Conservation (phyloP, 2,113 vertebrate genomes). For the Eolophus roseicapilla region DNA sequence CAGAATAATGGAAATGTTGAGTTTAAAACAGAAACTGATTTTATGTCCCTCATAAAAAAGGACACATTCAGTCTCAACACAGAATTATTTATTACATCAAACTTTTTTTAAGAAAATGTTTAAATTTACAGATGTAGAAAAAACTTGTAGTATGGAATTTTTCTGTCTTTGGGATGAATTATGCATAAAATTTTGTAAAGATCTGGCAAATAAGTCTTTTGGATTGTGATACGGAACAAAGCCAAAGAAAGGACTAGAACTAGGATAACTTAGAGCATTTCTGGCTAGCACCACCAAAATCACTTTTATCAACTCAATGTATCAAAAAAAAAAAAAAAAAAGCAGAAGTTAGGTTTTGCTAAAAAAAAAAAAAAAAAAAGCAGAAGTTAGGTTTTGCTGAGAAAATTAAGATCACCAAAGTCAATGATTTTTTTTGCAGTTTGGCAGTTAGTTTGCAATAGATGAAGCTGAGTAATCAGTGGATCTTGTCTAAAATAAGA, state of each 20-base stretch:
- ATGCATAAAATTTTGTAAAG: background rate
- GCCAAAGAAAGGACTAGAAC: background rate
- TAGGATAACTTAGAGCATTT: background rate
- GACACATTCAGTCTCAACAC: background rate
- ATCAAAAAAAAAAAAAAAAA: background rate
- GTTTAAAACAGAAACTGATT: background rate
- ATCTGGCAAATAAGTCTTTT: background rate
- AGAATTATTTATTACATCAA: background rate
- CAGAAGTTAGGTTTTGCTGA: background rate
- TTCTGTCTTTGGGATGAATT: background rate
- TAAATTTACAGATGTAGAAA: background rate
- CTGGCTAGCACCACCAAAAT: background rate
- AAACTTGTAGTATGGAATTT: background rate
- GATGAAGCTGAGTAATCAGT: constrained; percentile 46
- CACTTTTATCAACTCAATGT: background rate
- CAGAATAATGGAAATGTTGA: background rate
- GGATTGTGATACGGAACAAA: background rate
- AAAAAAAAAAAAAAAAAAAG: background rate
- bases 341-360: background rate
- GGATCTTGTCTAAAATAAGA: constrained; percentile 45
- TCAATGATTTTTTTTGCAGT: background rate
- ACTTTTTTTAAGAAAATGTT: background rate
- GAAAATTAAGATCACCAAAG: background rate
- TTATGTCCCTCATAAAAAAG: background rate
- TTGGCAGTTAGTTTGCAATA: background rate